phyloP scores from a whole-genome alignment of 2,888 invertebrate genomes.

The Drosophila rubida region DNA sequence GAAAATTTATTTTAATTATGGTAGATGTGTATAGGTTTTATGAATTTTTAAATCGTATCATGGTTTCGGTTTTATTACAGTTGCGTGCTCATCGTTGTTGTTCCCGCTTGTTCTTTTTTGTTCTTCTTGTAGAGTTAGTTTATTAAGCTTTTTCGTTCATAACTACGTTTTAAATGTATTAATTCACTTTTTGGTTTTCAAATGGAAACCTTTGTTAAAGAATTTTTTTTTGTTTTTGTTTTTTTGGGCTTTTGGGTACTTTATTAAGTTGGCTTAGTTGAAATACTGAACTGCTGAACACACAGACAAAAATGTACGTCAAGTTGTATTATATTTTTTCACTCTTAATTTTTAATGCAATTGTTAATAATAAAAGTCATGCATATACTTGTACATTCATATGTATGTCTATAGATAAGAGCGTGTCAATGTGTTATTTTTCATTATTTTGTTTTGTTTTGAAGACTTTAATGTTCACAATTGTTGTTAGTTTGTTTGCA shows the following conservation, averaged over 20 bases:
- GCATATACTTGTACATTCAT: constrained; percentile 12
- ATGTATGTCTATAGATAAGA: constrained; percentile 12
- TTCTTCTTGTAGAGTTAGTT: constrained; percentile 47
- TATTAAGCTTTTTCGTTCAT: constrained; percentile 47
- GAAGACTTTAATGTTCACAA: constrained; percentile 75
- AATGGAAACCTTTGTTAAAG: constrained; percentile 67
- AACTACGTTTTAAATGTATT: constrained; percentile 26
- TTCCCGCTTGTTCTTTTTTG: constrained; percentile 67
- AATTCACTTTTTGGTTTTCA: constrained; percentile 58
- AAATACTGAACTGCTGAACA: constrained; percentile 77
- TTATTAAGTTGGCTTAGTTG: constrained; percentile 73
- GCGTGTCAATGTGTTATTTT: constrained; percentile 16
- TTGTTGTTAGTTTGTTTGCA: constrained; percentile 69
- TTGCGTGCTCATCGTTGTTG: constrained; percentile 71
- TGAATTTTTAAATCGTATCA: constrained; percentile 21
- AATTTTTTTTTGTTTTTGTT: constrained; percentile 17
- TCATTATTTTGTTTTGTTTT: constrained; percentile 35
- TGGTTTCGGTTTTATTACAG: constrained; percentile 69
- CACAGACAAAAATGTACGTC: constrained; percentile 58
- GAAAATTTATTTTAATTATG: constrained; percentile 50
- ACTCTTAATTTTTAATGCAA: constrained; percentile 56
- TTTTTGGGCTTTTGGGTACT: constrained; percentile 23
- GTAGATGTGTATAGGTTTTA: constrained; percentile 31
- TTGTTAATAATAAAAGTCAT: constrained; percentile 30
- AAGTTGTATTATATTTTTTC: constrained; percentile 46